Base-by-base conservation (phyloP, 2,797 vertebrate species). In the Pyrrhura leucotis region DNA sequence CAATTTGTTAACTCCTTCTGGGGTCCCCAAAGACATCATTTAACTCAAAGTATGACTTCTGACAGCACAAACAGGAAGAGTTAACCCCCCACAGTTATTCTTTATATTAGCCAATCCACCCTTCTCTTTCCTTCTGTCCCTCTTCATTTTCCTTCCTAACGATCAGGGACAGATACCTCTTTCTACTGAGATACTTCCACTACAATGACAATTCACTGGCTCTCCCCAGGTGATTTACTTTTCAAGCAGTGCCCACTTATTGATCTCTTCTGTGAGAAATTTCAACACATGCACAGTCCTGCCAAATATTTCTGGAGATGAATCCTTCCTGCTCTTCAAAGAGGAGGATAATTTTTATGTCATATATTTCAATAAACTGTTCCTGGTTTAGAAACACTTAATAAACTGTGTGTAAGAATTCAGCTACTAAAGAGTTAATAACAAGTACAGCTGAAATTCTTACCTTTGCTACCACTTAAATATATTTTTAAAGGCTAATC, bases 231-330 rank as follows among this genome's bases (percentile, higher is more conserved):
- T 93, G 96, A 98, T 97, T 98, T 98, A 98, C 98, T 98, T 97
- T 97, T 98, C 98, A 96, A 97, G 97, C 74, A 98, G 96, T 96
- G 93, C 96, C 97, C 97, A 97, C 97, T 98, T 98, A 98, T 96
- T 96, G 97, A 97, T 98, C 98, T 97, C 95, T 95, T 91, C 95
- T 90, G 94, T 98, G 98, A 98, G 97, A 98, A 98, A 98, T 98
- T 98, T 98, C 97, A 97, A 94, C 97, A 97, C 96, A 94, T 92
- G 85, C 95, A 96, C 97, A 95, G 95, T 90, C 61, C 93, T 96
- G 95, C 96, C 88, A 97, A 97, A 97, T 88, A 96, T 88, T 97
- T 97, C 97, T 97, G 93, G 92, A 98, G 98, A 97, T 97, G 97
- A 98, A 98, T 98, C 94, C 96, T 95, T 97, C 95, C 94, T 95